Base-by-base conservation (phyloP, 1,140 invertebrate genomes). In the Eriosoma lanigerum region DNA sequence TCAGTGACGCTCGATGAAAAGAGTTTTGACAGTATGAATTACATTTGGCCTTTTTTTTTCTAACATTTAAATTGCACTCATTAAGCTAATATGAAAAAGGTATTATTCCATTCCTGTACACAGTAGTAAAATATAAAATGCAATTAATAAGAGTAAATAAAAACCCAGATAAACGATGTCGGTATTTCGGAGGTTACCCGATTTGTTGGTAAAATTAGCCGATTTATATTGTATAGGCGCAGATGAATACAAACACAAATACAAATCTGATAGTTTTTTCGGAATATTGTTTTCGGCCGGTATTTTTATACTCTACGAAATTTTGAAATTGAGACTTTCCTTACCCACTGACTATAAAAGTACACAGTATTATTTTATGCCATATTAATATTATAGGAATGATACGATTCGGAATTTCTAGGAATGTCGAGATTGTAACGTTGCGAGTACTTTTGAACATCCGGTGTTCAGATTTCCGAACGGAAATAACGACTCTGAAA, bases 181-280 rank as follows among this genome's bases (percentile, higher is more conserved):
- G 26, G n/a, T n/a, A 62, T n/a, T 13, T 24, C 6, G 9, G 60
- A 15, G 15, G 26, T 1, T 17, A 5, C 24, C 29, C 58, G 58
- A 62, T 62, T 62, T 62, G 58, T 26, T 15, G 29, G 58, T 62
- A 17, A 32, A 62, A 62, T 62, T 62, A 62, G 4, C 60, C 19
- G 29, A 62, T 62, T 62, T 19, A 9, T 29, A n/a, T 29, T 26
- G 58, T 62, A 32, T 32, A 17, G 19, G 9, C 29, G 8, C 26
- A 26, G 58, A 62, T 62, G 60, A 60, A 6, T 19, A 24, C 17
- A 29, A 26, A 29, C 26, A 26, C 26, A 26, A 26, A 60, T 60
- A 26, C 13, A 60, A 26, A 60, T 21, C 15, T 6, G 6, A 62
- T 62, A 32, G n/a, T n/a, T n/a, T n/a, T n/a, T n/a, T n/a, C n/a